These are phyloP conservation scores for Aegithalos caudatus DNA, from an alignment of 2,113 vertebrate species.

Conservation along the genomic window DNA sequence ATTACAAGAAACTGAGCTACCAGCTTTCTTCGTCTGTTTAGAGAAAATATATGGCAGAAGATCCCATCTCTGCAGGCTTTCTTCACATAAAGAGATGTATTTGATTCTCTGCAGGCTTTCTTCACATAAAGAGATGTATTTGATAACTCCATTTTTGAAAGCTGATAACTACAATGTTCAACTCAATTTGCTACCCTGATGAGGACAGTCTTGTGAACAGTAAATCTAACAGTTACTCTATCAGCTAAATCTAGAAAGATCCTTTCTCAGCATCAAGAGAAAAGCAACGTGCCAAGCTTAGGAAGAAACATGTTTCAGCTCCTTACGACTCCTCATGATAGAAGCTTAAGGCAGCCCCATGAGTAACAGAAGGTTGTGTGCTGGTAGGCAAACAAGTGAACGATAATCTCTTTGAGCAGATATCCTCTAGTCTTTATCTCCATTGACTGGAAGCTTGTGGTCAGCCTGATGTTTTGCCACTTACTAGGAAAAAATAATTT, in stretches of 20 bases:
- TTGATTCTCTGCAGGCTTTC: not conserved
- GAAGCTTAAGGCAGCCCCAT: not conserved
- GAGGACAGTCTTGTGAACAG: not conserved
- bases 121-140: not conserved
- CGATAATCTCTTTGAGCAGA: slow-evolving; percentile 4
- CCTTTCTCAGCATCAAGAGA: not conserved
- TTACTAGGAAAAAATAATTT: not conserved
- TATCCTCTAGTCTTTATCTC: not conserved
- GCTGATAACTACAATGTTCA: not conserved
- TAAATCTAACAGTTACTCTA: not conserved
- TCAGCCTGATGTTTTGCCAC: not conserved
- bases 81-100: not conserved
- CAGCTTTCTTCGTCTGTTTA: not conserved
- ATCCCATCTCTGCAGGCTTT: not conserved
- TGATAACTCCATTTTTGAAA: not conserved
- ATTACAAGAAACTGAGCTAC: not conserved
- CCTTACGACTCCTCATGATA: not conserved
- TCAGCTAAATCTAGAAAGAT: not conserved
- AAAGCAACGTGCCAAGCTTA: not conserved
- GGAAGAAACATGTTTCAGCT: not conserved
- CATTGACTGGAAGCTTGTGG: not conserved
- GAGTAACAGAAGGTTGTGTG: not conserved
- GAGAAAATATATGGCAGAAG: not conserved
- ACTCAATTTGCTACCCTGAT: not conserved
- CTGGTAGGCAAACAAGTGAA: not conserved